Evolutionary conservation across 2,888 invertebrate genomes (phyloP).

Genomic region (Venusia cambrica): DNA sequence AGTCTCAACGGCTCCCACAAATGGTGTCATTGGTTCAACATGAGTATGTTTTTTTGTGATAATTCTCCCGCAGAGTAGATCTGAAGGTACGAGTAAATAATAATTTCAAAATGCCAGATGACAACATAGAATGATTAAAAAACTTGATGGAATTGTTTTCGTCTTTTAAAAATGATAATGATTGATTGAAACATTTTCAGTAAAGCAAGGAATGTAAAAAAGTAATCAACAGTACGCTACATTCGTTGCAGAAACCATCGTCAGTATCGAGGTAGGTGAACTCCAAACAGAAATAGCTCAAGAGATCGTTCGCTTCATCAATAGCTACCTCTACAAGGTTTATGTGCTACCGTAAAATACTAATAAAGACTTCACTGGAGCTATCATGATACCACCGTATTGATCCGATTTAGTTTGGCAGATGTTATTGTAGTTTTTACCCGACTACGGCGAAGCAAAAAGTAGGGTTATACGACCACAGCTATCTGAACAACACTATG

Average conservation of each 20-base stretch:
- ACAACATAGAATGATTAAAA: slow-evolving; percentile 2
- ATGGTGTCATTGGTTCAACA: slow-evolving; percentile 20
- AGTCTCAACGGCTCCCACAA: slow-evolving; percentile 34
- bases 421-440: slow-evolving; percentile 16
- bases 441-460: too few species aligned
- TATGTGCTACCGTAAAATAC: slow-evolving; percentile 34
- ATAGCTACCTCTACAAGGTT: slow-evolving; percentile 39
- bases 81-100: slow-evolving; percentile 6
- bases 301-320: slow-evolving; percentile 48
- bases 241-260: slow-evolving; percentile 51
- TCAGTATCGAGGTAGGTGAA: slow-evolving; percentile 63
- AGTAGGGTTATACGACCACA: too few species aligned
- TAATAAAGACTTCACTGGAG: slow-evolving; percentile 22
- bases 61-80: slow-evolving; percentile 30
- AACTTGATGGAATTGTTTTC: too few species aligned
- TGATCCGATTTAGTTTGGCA: slow-evolving; percentile 15
- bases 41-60: slow-evolving; percentile 25
- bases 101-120: slow-evolving; percentile 16
- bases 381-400: slow-evolving; percentile 19
- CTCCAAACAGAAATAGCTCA: slow-evolving; percentile 63
- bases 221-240: slow-evolving; percentile 11
- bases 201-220: slow-evolving; percentile 12
- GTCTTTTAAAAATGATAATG: too few species aligned
- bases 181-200: slow-evolving; percentile 20
- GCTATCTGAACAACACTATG: too few species aligned